phyloP scores from a whole-genome alignment of 2,888 invertebrate species.

The Andrena praecox region DNA sequence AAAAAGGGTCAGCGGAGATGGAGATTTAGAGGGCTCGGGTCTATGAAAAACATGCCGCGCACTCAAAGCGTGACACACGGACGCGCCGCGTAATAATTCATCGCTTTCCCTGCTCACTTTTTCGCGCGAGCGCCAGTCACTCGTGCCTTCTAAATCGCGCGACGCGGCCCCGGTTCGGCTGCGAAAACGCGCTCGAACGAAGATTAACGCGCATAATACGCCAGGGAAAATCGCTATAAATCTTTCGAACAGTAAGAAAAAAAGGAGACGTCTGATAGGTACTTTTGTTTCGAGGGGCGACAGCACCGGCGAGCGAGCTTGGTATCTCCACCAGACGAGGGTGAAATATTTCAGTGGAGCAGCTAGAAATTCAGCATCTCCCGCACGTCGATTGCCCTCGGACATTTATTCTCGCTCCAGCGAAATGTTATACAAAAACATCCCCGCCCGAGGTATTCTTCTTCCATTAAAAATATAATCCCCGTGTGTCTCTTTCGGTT shows the following conservation, averaged over 20 bases:
- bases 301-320: too few relatives aligned
- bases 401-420: neutral
- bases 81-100: constrained; percentile 45
- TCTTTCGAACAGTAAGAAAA: neutral
- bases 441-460: neutral
- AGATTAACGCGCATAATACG: constrained; percentile 8
- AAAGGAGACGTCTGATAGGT: neutral
- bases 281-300: neutral
- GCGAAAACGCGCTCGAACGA: constrained; percentile 6
- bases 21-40: constrained; percentile 30
- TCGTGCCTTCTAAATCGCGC: constrained; percentile 8
- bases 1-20: constrained; percentile 22
- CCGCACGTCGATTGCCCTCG: neutral
- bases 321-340: neutral
- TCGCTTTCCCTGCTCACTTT: constrained; percentile 25
- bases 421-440: neutral
- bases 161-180: neutral
- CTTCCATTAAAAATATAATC: neutral
- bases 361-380: neutral
- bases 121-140: constrained; percentile 7
- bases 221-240: neutral
- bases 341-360: neutral
- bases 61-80: constrained; percentile 28
- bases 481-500: neutral
- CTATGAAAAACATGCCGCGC: constrained; percentile 30